These are phyloP conservation scores for Microctenopoma steveboyesi DNA, from an alignment of 2,797 vertebrate species.

Conservation along the genomic window DNA sequence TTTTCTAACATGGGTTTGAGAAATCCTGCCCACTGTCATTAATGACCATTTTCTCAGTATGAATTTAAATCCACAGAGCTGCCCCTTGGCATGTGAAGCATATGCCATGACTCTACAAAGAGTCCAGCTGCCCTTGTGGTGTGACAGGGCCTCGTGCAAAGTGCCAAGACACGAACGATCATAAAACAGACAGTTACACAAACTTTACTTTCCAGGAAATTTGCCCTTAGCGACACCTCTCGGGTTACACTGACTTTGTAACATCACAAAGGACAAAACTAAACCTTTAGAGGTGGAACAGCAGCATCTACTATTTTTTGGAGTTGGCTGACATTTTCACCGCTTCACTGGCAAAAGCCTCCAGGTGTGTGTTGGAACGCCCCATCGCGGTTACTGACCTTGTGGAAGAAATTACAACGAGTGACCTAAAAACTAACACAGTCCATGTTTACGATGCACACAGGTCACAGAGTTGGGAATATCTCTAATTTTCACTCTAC, in stretches of 20 bases:
- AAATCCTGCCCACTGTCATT: conserved; percentile 1
- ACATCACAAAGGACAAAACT: not conserved
- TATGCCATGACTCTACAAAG: conserved; percentile 44
- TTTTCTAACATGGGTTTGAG: not conserved
- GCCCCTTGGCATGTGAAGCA: conserved; percentile 30
- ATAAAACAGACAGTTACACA: conserved; percentile 34
- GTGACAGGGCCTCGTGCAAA: conserved; percentile 21
- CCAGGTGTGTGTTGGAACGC: not conserved
- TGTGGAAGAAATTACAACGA: not conserved
- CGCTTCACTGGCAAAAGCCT: not conserved
- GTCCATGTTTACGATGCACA: not conserved
- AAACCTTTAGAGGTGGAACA: not conserved
- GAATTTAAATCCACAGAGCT: conserved; percentile 5
- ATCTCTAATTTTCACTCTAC: not conserved
- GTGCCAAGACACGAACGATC: conserved; percentile 41
- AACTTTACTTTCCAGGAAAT: conserved; percentile 30
- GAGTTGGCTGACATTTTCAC: not conserved
- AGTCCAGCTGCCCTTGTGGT: conserved; percentile 50
- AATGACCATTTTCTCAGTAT: conserved; percentile 3
- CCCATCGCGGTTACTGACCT: not conserved
- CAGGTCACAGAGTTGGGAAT: not conserved
- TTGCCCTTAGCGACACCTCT: conserved; percentile 15
- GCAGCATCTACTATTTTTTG: not conserved
- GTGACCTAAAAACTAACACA: not conserved
- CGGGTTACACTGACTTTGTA: conserved; percentile 37